Evolutionary conservation across 2,797 vertebrate genomes (phyloP), one percentile per base, ranked within the genome.

Genomic region (Karalla daura): DNA sequence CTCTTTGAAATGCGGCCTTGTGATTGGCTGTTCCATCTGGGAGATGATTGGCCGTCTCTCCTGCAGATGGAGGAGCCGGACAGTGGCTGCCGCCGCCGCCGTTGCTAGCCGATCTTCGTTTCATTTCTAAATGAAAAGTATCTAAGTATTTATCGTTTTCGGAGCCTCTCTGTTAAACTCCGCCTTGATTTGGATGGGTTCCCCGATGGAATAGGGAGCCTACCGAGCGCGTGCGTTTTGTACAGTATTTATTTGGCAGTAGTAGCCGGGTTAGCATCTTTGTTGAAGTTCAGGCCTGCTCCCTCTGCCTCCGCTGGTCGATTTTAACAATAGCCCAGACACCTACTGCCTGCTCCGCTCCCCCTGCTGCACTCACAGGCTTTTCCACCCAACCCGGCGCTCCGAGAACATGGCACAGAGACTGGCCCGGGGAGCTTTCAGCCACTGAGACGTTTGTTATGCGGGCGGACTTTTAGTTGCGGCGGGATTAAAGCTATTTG

Each of bases 271-370:
- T 87, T 91, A 91, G 91, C 89, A 91, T 89, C 90, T 90, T 92
- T 90, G 90, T 92, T 89, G 77, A 84, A 75, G 81, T 70, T 76
- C 58, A 87, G 94, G 94, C 94, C 92, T 81, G 14, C 69, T 39
- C 80, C 13, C 70, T 40, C 36, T 82, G 49, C 76, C 87, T 64
- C 85, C 85, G 92, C 85, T 79, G 3, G 86, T 93, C 93, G 91
- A 93, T 91, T 94, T 94, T 93, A 94, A 95, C 93, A 95, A 93
- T 91, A 94, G 91, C 93, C 86, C 84, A 53, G 77, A 68, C 15
- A 75, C 76, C n/a, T n/a, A 55, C 72, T 83, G 74, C 37, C 50
- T 84, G 14, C 58, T 54, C 67, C 23, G 76, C 62, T 67, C 61
- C 70, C 74, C 80, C 72, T 77, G 67, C 65, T 64, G 74, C 72